Base-by-base conservation (phyloP, 92 coral and sea anemone genomes). In the Heliopora coerulea region DNA sequence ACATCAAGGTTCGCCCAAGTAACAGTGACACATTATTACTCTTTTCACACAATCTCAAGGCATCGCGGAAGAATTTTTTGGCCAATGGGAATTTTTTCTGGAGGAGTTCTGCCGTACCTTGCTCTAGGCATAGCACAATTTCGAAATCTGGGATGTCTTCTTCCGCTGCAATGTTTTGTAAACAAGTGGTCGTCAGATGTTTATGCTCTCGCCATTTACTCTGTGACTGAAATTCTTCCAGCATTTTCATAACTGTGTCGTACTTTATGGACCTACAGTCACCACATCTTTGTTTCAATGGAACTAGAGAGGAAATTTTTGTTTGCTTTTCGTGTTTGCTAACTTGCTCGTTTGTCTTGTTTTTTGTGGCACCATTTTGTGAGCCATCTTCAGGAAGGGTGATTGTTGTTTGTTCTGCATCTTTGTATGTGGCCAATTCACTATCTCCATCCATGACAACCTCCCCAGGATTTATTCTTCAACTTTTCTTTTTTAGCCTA, bases 91-190 rank as follows among this genome's bases (percentile, higher is more conserved):
- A 33, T n/a, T 35, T 40, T 44, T 62, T 62, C 49, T 62, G 68
- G 26, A 62, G 9, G 35, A 62, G 5, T 62, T 62, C 68, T 0
- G 68, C 68, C 68, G n/a, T 62, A 21, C 68, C 68, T 37, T 62
- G 68, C 68, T 62, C 68, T 21, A 62, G 49, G 18, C n/a, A 37
- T 49, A 62, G 35, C 40, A 62, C 68, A 37, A 62, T 62, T 62
- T 62, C 44, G 10, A 62, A 62, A 21, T 62, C 68, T 14, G 18
- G 15, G 30, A 26, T 60, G 35, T 11, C 30, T 60, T 34, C 28
- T 23, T 18, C 18, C 11, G 3, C 12, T 6, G 52, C 7, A 8
- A n/a, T 46, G 17, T 25, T 34, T 26, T 21, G 48, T 37, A 62
- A 35, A 34, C 49, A 33, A 62, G 15, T 46, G 52, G 68, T 14